Conservation (phyloP, 2,888 invertebrate genomes). For the Abrostola tripartita region DNA sequence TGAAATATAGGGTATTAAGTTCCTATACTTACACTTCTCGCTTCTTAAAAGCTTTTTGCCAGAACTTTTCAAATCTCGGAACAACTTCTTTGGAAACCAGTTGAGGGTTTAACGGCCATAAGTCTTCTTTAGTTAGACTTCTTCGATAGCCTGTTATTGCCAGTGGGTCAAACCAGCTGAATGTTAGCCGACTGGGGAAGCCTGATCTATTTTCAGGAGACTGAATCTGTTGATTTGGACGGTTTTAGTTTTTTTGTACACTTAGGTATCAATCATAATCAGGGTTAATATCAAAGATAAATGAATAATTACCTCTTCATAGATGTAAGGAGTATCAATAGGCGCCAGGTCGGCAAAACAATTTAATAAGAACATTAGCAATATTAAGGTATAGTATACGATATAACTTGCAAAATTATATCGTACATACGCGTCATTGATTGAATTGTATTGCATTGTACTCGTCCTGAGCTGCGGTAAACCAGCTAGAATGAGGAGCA, state of each 20-base stretch:
- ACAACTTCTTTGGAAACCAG: conserved; percentile 93
- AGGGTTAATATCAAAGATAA: neutral
- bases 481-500: conserved; percentile 91
- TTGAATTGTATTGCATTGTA: conserved; percentile 71
- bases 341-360: conserved; percentile 93
- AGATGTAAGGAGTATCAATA: conserved; percentile 90
- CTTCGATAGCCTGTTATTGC: conserved; percentile 94
- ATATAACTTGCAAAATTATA: conserved; percentile 92
- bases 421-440: conserved; percentile 83
- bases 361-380: conserved; percentile 91
- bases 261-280: neutral
- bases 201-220: conserved; percentile 96
- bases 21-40: conserved; percentile 88
- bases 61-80: conserved; percentile 93
- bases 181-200: conserved; percentile 94
- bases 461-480: conserved; percentile 92
- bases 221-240: conserved; percentile 88
- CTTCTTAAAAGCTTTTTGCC: conserved; percentile 91
- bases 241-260: neutral
- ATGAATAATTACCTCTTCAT: conserved; percentile 87
- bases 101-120: conserved; percentile 95
- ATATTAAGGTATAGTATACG: conserved; percentile 91
- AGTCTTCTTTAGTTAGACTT: conserved; percentile 93
- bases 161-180: conserved; percentile 96
- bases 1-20: no score